phyloP scores from a whole-genome alignment of 2,888 invertebrate genomes.

The Macrophya annulata region DNA sequence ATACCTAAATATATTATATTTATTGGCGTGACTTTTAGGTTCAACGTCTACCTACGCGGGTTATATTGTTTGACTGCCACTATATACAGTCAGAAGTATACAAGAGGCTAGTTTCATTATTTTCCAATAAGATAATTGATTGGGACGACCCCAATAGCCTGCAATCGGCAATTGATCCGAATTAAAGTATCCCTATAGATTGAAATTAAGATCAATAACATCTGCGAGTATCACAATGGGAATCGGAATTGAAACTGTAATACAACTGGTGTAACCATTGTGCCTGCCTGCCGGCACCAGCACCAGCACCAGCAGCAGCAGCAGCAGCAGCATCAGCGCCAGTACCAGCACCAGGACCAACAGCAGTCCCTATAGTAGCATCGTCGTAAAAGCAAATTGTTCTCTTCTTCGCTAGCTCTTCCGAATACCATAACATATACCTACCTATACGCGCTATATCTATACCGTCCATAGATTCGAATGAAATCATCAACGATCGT shows the following conservation, averaged over 20 bases:
- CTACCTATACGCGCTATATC: neutral
- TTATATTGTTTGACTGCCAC: neutral
- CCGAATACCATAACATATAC: neutral
- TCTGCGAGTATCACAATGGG: slow-evolving; percentile 23
- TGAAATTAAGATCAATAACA: slow-evolving; percentile 70
- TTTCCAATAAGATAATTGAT: slow-evolving; percentile 42
- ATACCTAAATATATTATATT: neutral
- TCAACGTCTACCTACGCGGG: neutral
- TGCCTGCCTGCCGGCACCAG: slow-evolving; percentile 24
- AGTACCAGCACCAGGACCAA: neutral
- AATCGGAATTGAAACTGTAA: slow-evolving; percentile 66
- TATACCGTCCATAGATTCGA: slow-evolving; percentile 4
- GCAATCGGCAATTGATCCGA: slow-evolving; percentile 66
- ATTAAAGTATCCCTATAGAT: slow-evolving; percentile 68
- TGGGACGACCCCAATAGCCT: slow-evolving; percentile 22
- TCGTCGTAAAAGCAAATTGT: slow-evolving; percentile 41
- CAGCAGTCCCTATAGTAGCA: neutral
- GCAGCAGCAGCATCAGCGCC: neutral
- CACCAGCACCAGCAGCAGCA: neutral
- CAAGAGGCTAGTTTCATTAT: slow-evolving; percentile 41
- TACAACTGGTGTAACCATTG: slow-evolving; percentile 59
- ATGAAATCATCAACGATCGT: slow-evolving; percentile 29
- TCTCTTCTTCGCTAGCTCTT: neutral
- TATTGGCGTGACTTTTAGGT: neutral
- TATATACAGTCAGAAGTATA: neutral